A percentile compares a stretch with the other conserved stretches of the same genome.
Evolutionary conservation across 1,140 invertebrate genomes (phyloP).

Genomic region (Drosophila yakuba): DNA sequence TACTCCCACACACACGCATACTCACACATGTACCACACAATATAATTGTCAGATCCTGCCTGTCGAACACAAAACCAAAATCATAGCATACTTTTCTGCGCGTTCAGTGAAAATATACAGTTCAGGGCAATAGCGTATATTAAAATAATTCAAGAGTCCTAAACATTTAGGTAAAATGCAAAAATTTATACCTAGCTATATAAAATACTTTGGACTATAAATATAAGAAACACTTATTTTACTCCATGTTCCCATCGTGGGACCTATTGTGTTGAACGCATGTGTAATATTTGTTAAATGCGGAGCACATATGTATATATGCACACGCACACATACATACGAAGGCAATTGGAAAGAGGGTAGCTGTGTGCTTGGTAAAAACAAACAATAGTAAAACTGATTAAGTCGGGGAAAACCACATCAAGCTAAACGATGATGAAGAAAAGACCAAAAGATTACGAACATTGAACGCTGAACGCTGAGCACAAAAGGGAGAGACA

Average conservation of each 20-base stretch:
- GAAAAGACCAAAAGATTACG: conserved; percentile 82
- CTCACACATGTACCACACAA: neutral
- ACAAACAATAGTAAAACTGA: conserved; percentile 83
- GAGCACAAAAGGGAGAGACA: conserved; percentile 26
- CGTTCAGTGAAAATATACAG: neutral
- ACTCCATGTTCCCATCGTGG: neutral
- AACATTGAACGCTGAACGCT: conserved; percentile 60
- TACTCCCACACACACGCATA: neutral
- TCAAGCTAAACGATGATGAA: conserved; percentile 82
- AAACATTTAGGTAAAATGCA: too few relatives aligned
- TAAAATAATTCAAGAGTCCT: neutral
- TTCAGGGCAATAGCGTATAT: neutral
- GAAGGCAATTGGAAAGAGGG: conserved; percentile 10
- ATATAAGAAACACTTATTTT: too few relatives aligned
- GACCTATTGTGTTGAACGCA: conserved; percentile 1
- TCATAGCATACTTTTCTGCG: conserved; percentile 15
- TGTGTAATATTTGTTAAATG: conserved; percentile 5
- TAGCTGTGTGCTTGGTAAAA: conserved; percentile 58
- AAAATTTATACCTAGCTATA: neutral
- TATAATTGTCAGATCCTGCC: conserved; percentile 40
- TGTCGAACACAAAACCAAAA: conserved; percentile 21
- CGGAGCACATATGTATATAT: neutral
- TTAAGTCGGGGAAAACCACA: conserved; percentile 81
- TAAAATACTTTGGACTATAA: too few relatives aligned
- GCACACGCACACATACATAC: conserved; percentile 3